Conservation (phyloP, 2,888 invertebrate genomes). For the Clitarchus hookeri region DNA sequence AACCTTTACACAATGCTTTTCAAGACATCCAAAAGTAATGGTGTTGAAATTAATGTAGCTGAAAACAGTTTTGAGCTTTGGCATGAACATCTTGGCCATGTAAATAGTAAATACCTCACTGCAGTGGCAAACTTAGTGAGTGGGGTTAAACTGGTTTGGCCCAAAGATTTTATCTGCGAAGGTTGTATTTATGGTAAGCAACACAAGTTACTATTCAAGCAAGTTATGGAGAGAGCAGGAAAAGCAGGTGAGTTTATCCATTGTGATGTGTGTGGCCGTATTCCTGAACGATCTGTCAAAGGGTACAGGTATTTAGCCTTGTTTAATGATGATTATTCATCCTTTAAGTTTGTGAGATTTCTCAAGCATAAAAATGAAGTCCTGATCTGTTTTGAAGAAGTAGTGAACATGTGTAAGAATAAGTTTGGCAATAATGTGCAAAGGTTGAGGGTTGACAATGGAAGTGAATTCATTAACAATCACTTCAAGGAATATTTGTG, state of each 20-base stretch:
- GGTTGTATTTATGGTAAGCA: not conserved
- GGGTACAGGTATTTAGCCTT: not conserved
- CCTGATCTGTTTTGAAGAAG: not conserved
- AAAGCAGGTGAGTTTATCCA: not conserved
- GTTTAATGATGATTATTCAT: not conserved
- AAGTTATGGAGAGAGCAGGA: not conserved
- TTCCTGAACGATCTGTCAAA: not conserved
- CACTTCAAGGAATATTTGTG: not conserved
- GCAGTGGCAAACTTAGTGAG: not conserved
- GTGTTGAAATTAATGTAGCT: not conserved
- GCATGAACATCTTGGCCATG: not conserved
- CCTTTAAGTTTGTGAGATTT: not conserved
- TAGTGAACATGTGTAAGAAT: not conserved
- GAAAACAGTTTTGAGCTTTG: not conserved
- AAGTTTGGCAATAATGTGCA: not conserved
- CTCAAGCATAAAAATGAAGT: not conserved
- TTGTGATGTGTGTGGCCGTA: not conserved
- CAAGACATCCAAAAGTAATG: not conserved
- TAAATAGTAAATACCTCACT: not conserved
- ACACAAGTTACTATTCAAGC: not conserved
- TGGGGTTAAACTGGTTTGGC: not conserved
- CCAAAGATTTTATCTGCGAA: not conserved
- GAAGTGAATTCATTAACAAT: not conserved
- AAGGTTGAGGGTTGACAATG: not conserved
- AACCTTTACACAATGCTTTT: not conserved